phyloP scores from a whole-genome alignment of 2,113 vertebrate genomes.

The Meleagris gallopavo region DNA sequence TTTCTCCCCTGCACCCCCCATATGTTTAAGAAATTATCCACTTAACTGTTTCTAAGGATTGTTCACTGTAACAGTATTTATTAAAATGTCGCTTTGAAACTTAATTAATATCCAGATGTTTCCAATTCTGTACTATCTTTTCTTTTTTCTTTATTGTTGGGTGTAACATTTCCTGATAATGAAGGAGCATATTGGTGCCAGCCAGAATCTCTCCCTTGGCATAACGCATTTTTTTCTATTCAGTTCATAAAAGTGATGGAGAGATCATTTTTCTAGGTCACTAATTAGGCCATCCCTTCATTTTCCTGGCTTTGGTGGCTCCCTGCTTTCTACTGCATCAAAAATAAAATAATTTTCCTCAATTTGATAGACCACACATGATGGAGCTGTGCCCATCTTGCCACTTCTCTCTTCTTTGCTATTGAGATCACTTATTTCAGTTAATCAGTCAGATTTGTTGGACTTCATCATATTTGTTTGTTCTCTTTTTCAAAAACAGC shows the following conservation, averaged over 20 bases:
- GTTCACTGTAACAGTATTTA: neutral
- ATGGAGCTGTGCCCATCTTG: neutral
- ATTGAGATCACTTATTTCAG: neutral
- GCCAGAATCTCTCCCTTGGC: neutral
- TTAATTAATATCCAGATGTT: neutral
- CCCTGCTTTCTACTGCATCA: neutral
- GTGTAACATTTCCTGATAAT: neutral
- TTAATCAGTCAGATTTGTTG: neutral
- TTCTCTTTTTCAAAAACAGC: neutral
- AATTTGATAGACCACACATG: neutral
- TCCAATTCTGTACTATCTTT: neutral
- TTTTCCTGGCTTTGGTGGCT: neutral
- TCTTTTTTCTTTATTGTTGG: neutral
- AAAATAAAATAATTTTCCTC: neutral
- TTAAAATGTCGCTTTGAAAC: neutral
- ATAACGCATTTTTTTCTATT: neutral
- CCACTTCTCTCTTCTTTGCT: neutral
- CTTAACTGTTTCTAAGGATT: neutral
- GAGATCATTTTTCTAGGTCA: neutral
- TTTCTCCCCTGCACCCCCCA: neutral
- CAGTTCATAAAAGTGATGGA: neutral
- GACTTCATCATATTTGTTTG: neutral
- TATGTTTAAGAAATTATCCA: fast-evolving
- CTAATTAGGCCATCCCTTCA: neutral
- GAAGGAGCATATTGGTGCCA: neutral